Evolutionary conservation across 2,797 vertebrate species (phyloP).

Genomic region (Pristis pectinata): DNA sequence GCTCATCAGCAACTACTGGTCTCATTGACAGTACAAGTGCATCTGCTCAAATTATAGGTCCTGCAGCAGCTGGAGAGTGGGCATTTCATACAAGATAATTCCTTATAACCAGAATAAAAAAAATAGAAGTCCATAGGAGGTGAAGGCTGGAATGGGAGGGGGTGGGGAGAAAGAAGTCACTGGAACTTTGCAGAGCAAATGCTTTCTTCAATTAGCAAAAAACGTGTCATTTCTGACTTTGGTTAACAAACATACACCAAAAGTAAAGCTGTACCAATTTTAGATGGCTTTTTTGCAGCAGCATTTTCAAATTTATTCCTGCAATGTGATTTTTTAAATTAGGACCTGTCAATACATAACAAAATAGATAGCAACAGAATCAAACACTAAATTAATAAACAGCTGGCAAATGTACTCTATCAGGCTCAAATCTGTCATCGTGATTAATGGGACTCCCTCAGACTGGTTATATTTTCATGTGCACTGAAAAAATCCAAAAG

Average conservation of each 20-base stretch:
- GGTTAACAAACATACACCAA: not conserved
- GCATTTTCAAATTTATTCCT: not conserved
- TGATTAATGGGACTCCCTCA: not conserved
- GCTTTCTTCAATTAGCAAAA: not conserved
- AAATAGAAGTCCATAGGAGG: not conserved
- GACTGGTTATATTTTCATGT: not conserved
- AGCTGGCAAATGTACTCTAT: not conserved
- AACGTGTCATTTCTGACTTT: not conserved
- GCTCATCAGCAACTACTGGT: not conserved
- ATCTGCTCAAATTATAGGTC: not conserved
- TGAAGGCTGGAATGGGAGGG: too few relatives aligned
- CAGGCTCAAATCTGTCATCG: too few relatives aligned
- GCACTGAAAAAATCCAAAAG: not conserved
- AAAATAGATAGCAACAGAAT: not conserved
- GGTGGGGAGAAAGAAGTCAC: not conserved
- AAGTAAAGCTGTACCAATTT: not conserved
- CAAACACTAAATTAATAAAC: not conserved
- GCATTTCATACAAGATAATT: not conserved
- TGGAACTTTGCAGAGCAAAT: not conserved
- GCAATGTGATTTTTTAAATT: not conserved
- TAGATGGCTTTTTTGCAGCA: too few relatives aligned
- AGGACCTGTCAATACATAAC: not conserved
- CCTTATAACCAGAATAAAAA: not conserved
- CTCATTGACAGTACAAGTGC: too few relatives aligned
- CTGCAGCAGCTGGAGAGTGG: not conserved